Base-by-base conservation (phyloP, 1,140 invertebrate species). In the Cydia splendana region DNA sequence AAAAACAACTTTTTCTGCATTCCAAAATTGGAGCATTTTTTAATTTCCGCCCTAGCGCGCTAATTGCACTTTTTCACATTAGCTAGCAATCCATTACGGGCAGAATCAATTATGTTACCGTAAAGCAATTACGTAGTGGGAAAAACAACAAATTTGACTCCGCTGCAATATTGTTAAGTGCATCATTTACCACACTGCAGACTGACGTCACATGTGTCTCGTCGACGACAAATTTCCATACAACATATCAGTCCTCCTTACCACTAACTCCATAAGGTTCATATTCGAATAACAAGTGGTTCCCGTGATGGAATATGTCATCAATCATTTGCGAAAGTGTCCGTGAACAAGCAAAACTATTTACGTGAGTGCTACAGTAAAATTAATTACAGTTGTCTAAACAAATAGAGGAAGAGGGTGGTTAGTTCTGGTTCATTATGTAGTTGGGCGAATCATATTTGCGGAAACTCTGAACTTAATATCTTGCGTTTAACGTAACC, bases 281-380 rank as follows among this genome's bases (percentile, higher is more conserved):
- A 38, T 2, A 18, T 18, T 20, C 34, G 67, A n/a, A 12, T 18
- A n/a, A 38, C 34, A 4, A 24, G 57, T 71, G 4, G 13, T 30
- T 7, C 1, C 65, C 34, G 34, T 71, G 30, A 42, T 38, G 62
- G 75, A 34, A 67, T 34, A 69, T 45, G 76, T 78, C 78, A 84
- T 84, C 81, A 76, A 83, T 84, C 83, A 82, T 84, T 65, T 79
- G 76, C 71, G 75, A 80, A 78, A 79, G 80, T 81, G 78, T 80
- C 73, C 65, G 78, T 78, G 76, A 67, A 77, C 38, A 67, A 76
- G 76, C 77, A 67, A 77, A 79, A 82, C 78, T 79, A 77, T 82
- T 80, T 75, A 78, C 74, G 65, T 67, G 69, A 77, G 76, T 73
- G 67, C 69, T 77, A 42, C 24, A 73, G 65, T 73, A 73, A 71